phyloP scores from a whole-genome alignment of 1,140 invertebrate species.

The Habropoda laboriosa region DNA sequence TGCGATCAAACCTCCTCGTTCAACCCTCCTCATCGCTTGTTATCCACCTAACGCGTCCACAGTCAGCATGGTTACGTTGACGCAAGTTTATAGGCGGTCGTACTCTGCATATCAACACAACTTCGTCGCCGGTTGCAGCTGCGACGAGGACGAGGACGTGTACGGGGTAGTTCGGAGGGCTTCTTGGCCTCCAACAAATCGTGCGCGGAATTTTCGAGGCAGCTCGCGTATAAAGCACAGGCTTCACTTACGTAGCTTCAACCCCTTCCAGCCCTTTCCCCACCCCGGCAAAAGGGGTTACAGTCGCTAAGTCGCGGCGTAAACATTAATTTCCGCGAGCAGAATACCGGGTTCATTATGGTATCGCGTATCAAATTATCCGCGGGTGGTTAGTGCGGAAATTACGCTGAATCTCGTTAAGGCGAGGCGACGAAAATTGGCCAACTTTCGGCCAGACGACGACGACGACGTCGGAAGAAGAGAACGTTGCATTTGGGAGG shows the following conservation, averaged over 20 bases:
- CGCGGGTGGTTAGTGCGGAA: constrained; percentile 38
- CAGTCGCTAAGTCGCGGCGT: constrained; percentile 50
- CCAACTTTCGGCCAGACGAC: constrained; percentile 32
- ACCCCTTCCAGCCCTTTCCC: not conserved
- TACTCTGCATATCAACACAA: constrained; percentile 28
- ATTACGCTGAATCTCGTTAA: constrained; percentile 37
- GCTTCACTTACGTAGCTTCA: constrained; percentile 21
- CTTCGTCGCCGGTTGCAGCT: not conserved
- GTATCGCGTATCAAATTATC: constrained; percentile 53
- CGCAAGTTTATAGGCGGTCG: constrained; percentile 22
- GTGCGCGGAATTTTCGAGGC: constrained; percentile 51
- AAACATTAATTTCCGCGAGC: constrained; percentile 60
- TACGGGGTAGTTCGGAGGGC: not conserved
- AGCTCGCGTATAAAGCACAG: constrained; percentile 39
- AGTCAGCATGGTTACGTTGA: no score
- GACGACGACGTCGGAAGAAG: not conserved
- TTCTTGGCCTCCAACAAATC: constrained; percentile 34
- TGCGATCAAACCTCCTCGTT: not conserved
- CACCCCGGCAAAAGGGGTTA: not conserved
- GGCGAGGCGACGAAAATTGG: constrained; percentile 25
- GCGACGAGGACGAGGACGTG: not conserved
- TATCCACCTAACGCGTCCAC: constrained; percentile 6
- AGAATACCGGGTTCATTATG: constrained; percentile 47
- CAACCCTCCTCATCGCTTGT: not conserved
- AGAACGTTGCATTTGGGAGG: not conserved